A percentile compares a stretch with the other conserved stretches of the same genome.
phyloP scores from a whole-genome alignment of 2,888 invertebrate genomes.

The Epistrophe eligans region DNA sequence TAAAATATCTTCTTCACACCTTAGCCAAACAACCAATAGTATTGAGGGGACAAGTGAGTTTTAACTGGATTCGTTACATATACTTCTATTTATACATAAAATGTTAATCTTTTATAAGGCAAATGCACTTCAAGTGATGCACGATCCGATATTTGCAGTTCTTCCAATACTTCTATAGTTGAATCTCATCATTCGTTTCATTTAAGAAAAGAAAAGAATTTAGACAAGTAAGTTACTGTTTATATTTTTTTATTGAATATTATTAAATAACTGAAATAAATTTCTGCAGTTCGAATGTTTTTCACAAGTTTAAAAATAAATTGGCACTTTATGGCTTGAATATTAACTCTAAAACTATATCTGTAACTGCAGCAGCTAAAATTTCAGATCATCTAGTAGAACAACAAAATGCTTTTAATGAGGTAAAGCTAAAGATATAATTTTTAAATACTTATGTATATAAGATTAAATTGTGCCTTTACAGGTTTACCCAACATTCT shows the following conservation, averaged over 20 bases:
- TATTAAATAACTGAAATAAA: neutral
- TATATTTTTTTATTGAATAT: neutral
- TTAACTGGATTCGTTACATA: neutral
- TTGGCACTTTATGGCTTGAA: constrained; percentile 36
- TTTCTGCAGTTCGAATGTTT: neutral
- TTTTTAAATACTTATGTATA: neutral
- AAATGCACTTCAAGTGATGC: neutral
- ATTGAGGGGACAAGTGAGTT: constrained; percentile 21
- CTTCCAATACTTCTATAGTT: neutral
- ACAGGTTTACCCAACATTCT: constrained; percentile 43
- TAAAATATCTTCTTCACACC: neutral
- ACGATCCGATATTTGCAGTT: neutral
- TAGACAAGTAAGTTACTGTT: neutral
- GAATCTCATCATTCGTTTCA: neutral
- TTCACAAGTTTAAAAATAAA: neutral
- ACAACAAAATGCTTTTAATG: constrained; percentile 7
- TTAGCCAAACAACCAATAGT: constrained; percentile 25
- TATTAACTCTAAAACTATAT: constrained; percentile 2
- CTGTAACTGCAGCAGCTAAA: neutral
- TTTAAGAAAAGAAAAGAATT: neutral
- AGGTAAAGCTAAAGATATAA: constrained; percentile 2
- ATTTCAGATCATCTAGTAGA: constrained; percentile 30
- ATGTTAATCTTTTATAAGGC: neutral
- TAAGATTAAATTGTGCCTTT: neutral
- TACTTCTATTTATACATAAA: neutral